Evolutionary conservation across 2,888 invertebrate genomes (phyloP).

Genomic region (Globia sparganii): DNA sequence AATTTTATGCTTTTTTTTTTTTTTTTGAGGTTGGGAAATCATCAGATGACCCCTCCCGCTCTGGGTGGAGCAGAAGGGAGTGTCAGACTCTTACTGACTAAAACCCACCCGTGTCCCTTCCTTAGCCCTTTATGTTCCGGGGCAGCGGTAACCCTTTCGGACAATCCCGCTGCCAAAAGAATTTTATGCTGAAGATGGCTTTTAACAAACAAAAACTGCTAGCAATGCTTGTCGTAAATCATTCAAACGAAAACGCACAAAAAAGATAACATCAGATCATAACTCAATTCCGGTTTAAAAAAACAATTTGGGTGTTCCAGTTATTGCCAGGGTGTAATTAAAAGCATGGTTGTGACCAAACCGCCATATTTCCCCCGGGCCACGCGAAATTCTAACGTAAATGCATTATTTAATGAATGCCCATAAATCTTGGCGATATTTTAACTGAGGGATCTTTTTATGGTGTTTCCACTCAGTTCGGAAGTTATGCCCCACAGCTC

Average conservation of each 20-base stretch:
- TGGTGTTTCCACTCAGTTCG: conserved; percentile 62
- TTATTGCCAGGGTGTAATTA: conserved; percentile 60
- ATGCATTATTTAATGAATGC: conserved; percentile 66
- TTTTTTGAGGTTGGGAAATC: too few relatives aligned
- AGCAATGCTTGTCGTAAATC: background rate
- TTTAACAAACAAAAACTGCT: background rate
- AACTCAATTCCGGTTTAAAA: conserved; percentile 53
- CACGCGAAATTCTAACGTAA: conserved; percentile 49
- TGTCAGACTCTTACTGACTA: too few relatives aligned
- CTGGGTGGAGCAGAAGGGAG: too few relatives aligned
- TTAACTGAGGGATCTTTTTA: conserved; percentile 63
- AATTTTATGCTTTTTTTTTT: background rate
- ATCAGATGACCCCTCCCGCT: too few relatives aligned
- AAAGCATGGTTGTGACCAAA: conserved; percentile 55
- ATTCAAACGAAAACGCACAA: conserved; percentile 12
- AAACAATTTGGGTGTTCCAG: conserved; percentile 47
- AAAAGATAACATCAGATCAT: conserved; percentile 34
- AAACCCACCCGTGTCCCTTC: too few relatives aligned
- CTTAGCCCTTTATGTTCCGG: too few relatives aligned
- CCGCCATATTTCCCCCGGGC: conserved; percentile 63
- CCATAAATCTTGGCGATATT: conserved; percentile 62
- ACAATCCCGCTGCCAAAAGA: too few relatives aligned
- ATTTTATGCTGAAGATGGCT: background rate
- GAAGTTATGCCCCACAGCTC: conserved; percentile 58
- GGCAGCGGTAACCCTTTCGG: too few relatives aligned